These are phyloP conservation scores for Paralinhomoeus sp. DNA, from an alignment of 2,888 invertebrate genomes.

Conservation along the genomic window DNA sequence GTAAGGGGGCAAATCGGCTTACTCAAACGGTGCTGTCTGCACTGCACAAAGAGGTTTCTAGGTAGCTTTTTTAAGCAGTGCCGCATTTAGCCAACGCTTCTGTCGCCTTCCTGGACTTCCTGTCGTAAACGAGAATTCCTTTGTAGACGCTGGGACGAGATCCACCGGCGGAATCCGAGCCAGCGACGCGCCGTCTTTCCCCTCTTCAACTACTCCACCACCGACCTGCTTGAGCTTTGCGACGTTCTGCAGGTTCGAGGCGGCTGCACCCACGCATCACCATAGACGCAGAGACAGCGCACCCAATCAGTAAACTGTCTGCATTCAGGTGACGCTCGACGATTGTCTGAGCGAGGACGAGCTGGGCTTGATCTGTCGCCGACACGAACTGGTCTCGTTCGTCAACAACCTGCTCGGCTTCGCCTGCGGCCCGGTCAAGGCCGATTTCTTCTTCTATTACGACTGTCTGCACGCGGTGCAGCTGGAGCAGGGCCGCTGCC, in stretches of 20 bases:
- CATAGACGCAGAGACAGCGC: too few species aligned
- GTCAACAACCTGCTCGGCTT: conserved; percentile 20
- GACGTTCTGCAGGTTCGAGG: too few species aligned
- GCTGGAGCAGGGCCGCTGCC: too few species aligned
- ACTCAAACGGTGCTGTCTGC: too few species aligned
- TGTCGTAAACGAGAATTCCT: too few species aligned
- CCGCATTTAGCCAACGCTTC: too few species aligned
- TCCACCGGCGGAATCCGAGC: conserved; percentile 8
- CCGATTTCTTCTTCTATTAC: conserved; percentile 17
- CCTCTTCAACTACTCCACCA: conserved; percentile 3
- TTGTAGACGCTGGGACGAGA: background rate
- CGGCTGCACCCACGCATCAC: too few species aligned
- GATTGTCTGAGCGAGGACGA: background rate
- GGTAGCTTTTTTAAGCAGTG: too few species aligned
- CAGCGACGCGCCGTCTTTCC: conserved; percentile 17
- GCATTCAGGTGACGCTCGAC: background rate
- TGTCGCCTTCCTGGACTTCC: too few species aligned
- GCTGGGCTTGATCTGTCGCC: background rate
- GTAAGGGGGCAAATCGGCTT: too few species aligned
- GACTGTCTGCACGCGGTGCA: conserved; percentile 10
- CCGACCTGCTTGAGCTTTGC: conserved; percentile 7
- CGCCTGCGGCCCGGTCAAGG: conserved; percentile 19
- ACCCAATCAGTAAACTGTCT: too few species aligned
- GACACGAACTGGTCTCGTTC: conserved; percentile 6
- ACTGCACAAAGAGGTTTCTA: too few species aligned